Conservation (phyloP, 2,113 vertebrate species). For the Anseranas semipalmata region DNA sequence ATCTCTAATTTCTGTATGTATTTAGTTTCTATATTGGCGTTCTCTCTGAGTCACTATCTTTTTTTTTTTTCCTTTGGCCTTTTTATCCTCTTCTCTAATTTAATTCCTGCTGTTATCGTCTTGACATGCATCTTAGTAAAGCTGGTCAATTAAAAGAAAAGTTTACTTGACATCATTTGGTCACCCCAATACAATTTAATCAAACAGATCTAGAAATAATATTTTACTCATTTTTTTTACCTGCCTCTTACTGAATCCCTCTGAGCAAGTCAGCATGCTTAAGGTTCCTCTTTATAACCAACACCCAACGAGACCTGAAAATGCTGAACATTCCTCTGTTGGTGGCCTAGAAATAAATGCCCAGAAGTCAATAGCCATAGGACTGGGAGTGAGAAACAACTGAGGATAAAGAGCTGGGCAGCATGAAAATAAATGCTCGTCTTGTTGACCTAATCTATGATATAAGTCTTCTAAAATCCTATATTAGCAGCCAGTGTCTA, state of each 20-base stretch:
- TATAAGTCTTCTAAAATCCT: not conserved
- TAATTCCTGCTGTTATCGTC: not conserved
- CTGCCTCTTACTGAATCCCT: not conserved
- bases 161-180: not conserved
- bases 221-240: not conserved
- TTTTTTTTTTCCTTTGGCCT: not conserved
- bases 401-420: not conserved
- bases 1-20: not conserved
- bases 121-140: not conserved
- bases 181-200: not conserved
- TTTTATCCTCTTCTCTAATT: not conserved
- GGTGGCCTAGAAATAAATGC: not conserved
- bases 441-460: not conserved
- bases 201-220: not conserved
- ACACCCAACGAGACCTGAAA: not conserved
- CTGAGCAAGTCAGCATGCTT: not conserved
- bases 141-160: not conserved
- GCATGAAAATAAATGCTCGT: not conserved
- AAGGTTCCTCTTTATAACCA: not conserved
- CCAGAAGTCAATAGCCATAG: not conserved
- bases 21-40: not conserved
- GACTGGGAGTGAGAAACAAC: not conserved
- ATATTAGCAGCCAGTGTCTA: not conserved
- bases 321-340: not conserved
- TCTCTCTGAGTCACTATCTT: not conserved